Evolutionary conservation across 2,113 vertebrate species (phyloP).

Genomic region (Chlorocebus sabaeus): DNA sequence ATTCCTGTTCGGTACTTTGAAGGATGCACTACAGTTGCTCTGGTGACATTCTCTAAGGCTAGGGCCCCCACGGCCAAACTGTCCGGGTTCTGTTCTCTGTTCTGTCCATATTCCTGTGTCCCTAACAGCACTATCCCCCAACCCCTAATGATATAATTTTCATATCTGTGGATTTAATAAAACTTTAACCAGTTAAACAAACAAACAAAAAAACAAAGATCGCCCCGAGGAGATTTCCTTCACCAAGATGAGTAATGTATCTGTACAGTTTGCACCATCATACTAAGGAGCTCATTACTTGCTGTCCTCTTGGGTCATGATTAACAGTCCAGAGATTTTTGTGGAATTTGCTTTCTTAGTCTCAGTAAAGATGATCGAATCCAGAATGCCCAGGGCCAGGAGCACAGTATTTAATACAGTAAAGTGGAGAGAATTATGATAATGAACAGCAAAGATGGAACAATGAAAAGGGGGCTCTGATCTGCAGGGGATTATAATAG

Average conservation of each 20-base stretch:
- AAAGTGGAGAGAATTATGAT: neutral
- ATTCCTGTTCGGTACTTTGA: neutral
- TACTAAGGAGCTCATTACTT: neutral
- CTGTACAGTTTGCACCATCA: no score
- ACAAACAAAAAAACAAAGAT: neutral
- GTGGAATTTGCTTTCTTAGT: neutral
- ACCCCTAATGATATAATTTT: neutral
- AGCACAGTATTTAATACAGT: neutral
- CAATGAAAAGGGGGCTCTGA: neutral
- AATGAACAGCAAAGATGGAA: neutral
- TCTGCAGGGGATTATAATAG: neutral
- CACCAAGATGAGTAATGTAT: neutral
- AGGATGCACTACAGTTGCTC: rapidly evolving
- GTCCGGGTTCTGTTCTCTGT: neutral
- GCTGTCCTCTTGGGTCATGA: neutral
- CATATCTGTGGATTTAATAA: neutral
- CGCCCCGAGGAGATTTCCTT: neutral
- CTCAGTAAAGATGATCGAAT: neutral
- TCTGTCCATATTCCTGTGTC: rapidly evolving
- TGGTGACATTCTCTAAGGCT: neutral
- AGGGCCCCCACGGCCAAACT: neutral
- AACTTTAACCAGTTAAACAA: neutral
- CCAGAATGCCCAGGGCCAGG: neutral
- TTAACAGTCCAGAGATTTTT: neutral
- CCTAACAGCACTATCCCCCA: neutral